Evolutionary conservation across 2,888 invertebrate species (phyloP).

Genomic region (Eudemis profundana): DNA sequence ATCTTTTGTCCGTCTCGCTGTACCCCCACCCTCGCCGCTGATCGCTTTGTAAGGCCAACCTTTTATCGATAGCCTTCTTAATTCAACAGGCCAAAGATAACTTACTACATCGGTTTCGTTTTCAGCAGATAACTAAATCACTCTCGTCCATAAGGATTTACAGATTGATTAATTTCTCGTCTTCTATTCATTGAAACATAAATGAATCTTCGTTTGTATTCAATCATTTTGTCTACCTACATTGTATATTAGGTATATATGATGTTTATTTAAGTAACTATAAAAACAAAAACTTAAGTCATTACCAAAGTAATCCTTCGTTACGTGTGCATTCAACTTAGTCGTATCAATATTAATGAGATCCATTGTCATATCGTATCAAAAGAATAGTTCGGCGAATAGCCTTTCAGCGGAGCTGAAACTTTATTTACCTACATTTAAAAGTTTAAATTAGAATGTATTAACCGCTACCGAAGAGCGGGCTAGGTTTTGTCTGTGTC

Average conservation of each 20-base stretch:
- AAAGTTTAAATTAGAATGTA: neutral
- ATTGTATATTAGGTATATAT: no score
- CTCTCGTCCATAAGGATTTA: constrained; percentile 71
- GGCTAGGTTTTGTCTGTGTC: constrained; percentile 67
- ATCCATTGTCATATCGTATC: no score
- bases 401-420: neutral
- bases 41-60: constrained; percentile 68
- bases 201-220: neutral
- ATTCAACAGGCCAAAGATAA: constrained; percentile 68
- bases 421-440: neutral
- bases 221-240: neutral
- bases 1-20: constrained; percentile 78
- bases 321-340: no score
- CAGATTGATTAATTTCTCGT: constrained; percentile 62
- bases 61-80: constrained; percentile 65
- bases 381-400: neutral
- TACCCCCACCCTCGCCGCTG: constrained; percentile 66
- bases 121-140: constrained; percentile 57
- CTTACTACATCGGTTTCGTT: constrained; percentile 49
- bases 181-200: constrained; percentile 40
- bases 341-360: no score
- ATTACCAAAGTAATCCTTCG: no score
- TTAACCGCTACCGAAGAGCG: constrained; percentile 25
- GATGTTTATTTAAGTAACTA: neutral
- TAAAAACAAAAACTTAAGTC: no score